Conservation (phyloP, 2,888 invertebrate species). For the Ectropis crepuscularia region DNA sequence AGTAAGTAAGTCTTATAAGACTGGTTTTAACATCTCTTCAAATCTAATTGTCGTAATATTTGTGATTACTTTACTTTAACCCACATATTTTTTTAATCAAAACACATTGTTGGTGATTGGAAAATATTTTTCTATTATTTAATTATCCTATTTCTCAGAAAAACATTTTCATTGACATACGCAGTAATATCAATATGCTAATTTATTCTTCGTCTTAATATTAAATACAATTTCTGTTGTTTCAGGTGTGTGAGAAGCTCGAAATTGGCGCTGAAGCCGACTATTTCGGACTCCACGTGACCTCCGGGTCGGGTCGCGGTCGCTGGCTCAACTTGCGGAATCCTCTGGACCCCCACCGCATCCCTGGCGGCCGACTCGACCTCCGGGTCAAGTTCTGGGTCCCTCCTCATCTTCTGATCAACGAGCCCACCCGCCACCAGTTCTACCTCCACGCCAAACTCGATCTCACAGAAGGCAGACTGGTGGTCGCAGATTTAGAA, state of each 20-base stretch:
- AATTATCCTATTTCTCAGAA: too few relatives aligned
- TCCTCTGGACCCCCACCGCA: constrained; percentile 90
- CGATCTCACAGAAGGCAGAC: constrained; percentile 89
- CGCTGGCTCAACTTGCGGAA: constrained; percentile 95
- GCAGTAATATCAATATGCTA: too few relatives aligned
- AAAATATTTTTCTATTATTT: too few relatives aligned
- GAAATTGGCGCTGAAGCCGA: constrained; percentile 94
- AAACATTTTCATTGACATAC: too few relatives aligned
- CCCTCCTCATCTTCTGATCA: constrained; percentile 93
- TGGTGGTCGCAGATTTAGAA: constrained; percentile 88
- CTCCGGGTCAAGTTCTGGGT: constrained; percentile 96
- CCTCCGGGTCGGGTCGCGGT: constrained; percentile 86
- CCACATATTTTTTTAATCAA: too few relatives aligned
- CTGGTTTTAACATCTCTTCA: too few relatives aligned
- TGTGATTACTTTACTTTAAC: too few relatives aligned
- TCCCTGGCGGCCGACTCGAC: constrained; percentile 87
- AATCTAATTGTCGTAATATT: too few relatives aligned
- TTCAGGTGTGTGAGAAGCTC: constrained; percentile 92
- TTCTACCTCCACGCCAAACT: constrained; percentile 94
- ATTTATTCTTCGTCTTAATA: not conserved
- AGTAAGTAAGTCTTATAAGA: too few relatives aligned
- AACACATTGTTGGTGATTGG: too few relatives aligned
- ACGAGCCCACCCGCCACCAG: constrained; percentile 93
- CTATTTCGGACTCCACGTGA: constrained; percentile 93
- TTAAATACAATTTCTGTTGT: constrained; percentile 46